Percentiles rank a stretch among this genome's conserved stretches.
phyloP scores from a whole-genome alignment of 2,113 vertebrate genomes.

The Eptesicus fuscus region DNA sequence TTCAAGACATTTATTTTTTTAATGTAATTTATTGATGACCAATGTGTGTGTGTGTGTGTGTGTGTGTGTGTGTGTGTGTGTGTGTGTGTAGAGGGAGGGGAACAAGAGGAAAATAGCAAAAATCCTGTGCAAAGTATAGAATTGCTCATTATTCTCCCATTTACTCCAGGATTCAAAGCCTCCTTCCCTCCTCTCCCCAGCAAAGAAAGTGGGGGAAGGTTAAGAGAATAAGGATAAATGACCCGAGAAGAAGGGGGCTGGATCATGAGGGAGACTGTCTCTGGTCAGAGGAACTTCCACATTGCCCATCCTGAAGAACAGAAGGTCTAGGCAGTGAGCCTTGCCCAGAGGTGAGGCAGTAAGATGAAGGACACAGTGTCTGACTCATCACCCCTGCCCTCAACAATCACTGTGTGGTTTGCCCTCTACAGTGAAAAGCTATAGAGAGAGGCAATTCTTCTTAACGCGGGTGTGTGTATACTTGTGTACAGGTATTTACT shows the following conservation, averaged over 20 bases:
- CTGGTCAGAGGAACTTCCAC: not conserved
- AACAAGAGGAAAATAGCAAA: not conserved
- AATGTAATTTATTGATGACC: not conserved
- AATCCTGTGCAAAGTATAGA: not conserved
- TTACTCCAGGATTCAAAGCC: not conserved
- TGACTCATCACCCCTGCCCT: not conserved
- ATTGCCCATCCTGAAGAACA: not conserved
- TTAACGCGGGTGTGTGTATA: not conserved
- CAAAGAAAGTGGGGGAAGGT: not conserved
- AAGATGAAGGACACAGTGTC: not conserved
- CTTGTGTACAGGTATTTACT: not conserved
- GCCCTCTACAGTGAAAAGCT: not conserved
- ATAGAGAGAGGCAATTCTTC: not conserved
- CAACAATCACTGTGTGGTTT: not conserved
- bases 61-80: not conserved
- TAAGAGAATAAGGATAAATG: not conserved
- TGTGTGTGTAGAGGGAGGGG: not conserved
- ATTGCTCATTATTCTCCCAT: not conserved
- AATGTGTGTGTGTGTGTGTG: not conserved
- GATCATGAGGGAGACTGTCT: not conserved
- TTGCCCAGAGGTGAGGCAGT: not conserved
- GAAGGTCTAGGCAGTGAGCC: not conserved
- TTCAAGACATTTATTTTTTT: not conserved
- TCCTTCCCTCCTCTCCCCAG: not conserved
- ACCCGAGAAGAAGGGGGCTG: not conserved